A percentile compares a stretch with the other conserved stretches of the same genome.
Conservation (phyloP, 1,140 invertebrate species). For the Orchestia grillus region DNA sequence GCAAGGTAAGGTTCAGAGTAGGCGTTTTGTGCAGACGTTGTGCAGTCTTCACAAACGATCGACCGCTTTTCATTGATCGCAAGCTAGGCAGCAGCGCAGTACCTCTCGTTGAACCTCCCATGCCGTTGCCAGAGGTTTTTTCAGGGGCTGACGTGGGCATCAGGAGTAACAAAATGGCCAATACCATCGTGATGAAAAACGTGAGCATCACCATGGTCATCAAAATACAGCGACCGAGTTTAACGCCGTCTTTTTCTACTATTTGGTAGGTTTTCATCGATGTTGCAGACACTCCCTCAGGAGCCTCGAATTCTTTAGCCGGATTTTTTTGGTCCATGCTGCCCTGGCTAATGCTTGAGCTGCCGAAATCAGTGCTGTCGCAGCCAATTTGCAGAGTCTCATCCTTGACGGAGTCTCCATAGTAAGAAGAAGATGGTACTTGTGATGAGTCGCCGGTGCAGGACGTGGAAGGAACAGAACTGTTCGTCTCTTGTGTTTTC, state of each 20-base stretch:
- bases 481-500: neutral
- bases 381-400: conserved; percentile 19
- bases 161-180: conserved; percentile 1
- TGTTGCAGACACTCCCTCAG: conserved; percentile 10
- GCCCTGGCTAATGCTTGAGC: conserved; percentile 18
- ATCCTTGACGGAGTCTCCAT: conserved; percentile 16
- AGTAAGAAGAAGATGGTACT: neutral
- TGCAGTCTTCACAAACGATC: conserved; percentile 43
- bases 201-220: neutral
- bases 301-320: neutral
- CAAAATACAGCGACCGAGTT: neutral
- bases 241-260: neutral
- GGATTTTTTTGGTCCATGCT: neutral
- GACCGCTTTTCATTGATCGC: conserved; percentile 35
- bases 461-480: conserved; percentile 40
- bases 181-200: conserved; percentile 17
- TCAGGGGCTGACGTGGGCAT: neutral
- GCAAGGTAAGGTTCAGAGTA: conserved; percentile 20
- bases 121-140: neutral
- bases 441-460: conserved; percentile 29
- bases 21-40: conserved; percentile 12
- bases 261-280: conserved; percentile 41
- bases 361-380: conserved; percentile 20
- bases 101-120: conserved; percentile 24
- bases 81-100: neutral